These are phyloP conservation scores for Caenorhabditis imperialis DNA, from an alignment of 2,888 invertebrate genomes.

Conservation along the genomic window DNA sequence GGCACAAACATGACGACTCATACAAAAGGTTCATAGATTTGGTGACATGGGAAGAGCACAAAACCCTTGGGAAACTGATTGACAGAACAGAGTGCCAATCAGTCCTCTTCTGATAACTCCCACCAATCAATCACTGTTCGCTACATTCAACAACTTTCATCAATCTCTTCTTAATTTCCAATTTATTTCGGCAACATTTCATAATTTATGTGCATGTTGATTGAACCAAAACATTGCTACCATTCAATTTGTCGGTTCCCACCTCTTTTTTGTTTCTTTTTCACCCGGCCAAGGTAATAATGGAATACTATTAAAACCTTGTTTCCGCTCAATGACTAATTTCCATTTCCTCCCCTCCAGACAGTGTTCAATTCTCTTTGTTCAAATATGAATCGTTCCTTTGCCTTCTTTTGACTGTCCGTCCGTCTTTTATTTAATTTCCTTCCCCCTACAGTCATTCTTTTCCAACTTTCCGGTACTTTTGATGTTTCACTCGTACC, in stretches of 20 bases:
- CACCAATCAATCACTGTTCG: no score
- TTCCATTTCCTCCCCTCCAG: slow-evolving; percentile 31
- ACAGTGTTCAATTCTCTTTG: slow-evolving; percentile 43
- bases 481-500: slow-evolving; percentile 37
- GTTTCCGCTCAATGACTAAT: slow-evolving; percentile 48
- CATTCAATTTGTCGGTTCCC: background rate
- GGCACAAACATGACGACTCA: no score
- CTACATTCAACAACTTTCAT: no score
- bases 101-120: no score
- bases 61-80: no score
- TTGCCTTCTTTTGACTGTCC: slow-evolving; percentile 17
- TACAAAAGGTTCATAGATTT: no score
- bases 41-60: no score
- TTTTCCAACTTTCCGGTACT: slow-evolving; percentile 36
- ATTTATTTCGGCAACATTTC: background rate
- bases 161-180: no score
- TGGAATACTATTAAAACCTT: slow-evolving; percentile 43
- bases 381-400: slow-evolving; percentile 45
- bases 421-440: no score
- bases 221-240: slow-evolving; percentile 2
- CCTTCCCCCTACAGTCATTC: slow-evolving; percentile 25
- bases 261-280: background rate
- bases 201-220: slow-evolving; percentile 49
- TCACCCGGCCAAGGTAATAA: slow-evolving; percentile 21
- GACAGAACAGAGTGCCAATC: no score